These are phyloP conservation scores for Epinotia demarniana DNA, from an alignment of 2,888 invertebrate genomes.

Conservation along the genomic window DNA sequence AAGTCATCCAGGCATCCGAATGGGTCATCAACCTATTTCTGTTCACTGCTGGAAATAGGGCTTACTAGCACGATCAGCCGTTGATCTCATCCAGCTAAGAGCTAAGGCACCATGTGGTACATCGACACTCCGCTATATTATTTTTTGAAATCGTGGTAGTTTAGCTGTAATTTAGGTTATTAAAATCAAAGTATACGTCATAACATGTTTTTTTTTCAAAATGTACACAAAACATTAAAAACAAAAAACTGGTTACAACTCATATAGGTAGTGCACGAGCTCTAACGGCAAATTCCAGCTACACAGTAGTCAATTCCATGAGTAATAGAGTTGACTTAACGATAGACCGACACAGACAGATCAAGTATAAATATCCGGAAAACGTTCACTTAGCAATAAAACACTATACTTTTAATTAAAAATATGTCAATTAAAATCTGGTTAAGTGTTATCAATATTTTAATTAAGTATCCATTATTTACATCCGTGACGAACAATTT, in stretches of 20 bases:
- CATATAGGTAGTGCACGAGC: background rate
- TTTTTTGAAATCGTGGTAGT: background rate
- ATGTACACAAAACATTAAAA: too few relatives aligned
- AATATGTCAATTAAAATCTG: constrained; percentile 39
- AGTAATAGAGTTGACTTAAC: constrained; percentile 16
- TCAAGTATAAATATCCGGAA: constrained; percentile 2
- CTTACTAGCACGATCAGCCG: too few relatives aligned
- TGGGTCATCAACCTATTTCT: too few relatives aligned
- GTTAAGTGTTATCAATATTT: constrained; percentile 34
- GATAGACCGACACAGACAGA: background rate
- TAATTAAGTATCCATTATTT: constrained; percentile 39
- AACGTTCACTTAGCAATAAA: constrained; percentile 33
- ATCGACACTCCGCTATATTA: background rate
- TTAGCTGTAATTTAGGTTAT: background rate
- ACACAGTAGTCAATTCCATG: constrained; percentile 5
- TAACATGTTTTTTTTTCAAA: too few relatives aligned
- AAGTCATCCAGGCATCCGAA: too few relatives aligned
- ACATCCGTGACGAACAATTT: constrained; percentile 45
- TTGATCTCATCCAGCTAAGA: too few relatives aligned
- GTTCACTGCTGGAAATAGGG: too few relatives aligned
- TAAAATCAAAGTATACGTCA: background rate
- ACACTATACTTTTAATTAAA: constrained; percentile 37
- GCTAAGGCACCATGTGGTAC: too few relatives aligned
- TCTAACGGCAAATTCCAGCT: background rate
- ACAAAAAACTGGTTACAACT: background rate